Evolutionary conservation across 2,888 invertebrate species (phyloP), one percentile per base, ranked within the genome.

Genomic region (Leucozona laternaria): DNA sequence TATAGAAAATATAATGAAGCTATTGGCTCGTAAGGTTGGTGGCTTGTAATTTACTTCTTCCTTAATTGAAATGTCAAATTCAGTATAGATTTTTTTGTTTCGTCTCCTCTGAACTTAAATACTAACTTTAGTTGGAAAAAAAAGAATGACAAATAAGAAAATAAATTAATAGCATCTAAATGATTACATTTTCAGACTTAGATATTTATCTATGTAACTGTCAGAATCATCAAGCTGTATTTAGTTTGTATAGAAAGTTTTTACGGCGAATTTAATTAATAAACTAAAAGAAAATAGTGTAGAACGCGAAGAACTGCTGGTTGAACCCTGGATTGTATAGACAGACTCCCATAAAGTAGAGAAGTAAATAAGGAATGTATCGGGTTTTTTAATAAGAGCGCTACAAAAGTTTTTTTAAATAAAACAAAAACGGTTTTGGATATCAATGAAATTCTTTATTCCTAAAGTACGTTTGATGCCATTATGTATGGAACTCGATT

Each of bases 1-100:
- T 60, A 8, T 20, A 4, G 20, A 48, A 17, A 4, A 45, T 17
- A 11, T 31, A 2, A 22, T 34, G 58, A 20, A 22, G 58, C 58
- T 20, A 40, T 3, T 31, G 31, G 6, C 28, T n/a, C 20, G 7
- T 57, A 2, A 31, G 10, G 22, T 37, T 60, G 25, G 17, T 25
- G 11, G 43, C 17, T 43, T 62, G 25, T 34, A 62, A 43, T 43
- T 43, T 28, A 28, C 37, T 20, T 62, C 25, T 43, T 17, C 10
- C 8, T 28, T 62, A 62, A 62, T 62, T 62, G 62, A 45, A 62
- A 43, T 45, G 62, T 62, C 62, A 62, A 43, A 62, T 40, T 43
- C 62, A 62, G 60, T 10, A 0, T 4, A 43, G 5, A 11, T 20
- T 31, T 57, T 8, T 34, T 57, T 57, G 17, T 57, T 25, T 4